Evolutionary conservation across 2,888 invertebrate species (phyloP).

Genomic region (Ophonus ardosiacus): DNA sequence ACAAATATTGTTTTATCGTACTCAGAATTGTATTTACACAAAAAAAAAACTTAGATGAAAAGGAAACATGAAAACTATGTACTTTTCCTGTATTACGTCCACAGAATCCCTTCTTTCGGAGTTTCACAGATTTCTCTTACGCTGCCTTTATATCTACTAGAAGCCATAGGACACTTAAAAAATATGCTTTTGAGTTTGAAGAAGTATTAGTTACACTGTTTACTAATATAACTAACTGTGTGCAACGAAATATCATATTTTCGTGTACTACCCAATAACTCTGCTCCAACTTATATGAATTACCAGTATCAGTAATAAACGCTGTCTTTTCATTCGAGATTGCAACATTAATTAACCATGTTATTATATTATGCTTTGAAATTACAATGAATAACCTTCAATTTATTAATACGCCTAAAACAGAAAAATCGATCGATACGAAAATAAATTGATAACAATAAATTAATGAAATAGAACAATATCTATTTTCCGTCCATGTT

Average conservation of each 20-base stretch:
- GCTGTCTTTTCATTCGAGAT: neutral
- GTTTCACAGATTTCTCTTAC: slow-evolving; percentile 38
- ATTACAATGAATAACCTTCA: neutral
- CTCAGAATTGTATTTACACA: slow-evolving; percentile 16
- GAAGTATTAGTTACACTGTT: slow-evolving; percentile 46
- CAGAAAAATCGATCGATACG: neutral
- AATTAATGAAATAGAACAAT: neutral
- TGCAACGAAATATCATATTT: slow-evolving; percentile 12
- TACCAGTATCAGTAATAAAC: neutral
- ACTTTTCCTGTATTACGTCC: slow-evolving; percentile 35
- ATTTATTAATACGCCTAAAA: neutral
- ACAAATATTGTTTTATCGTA: slow-evolving; percentile 55
- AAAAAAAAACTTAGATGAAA: slow-evolving; percentile 52
- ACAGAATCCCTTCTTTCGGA: slow-evolving; percentile 19
- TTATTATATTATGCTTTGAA: neutral
- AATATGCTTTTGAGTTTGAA: slow-evolving; percentile 46
- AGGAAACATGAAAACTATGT: slow-evolving; percentile 24
- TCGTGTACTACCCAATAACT: neutral
- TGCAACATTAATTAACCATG: neutral
- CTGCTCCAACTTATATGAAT: slow-evolving; percentile 5
- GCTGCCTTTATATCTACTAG: slow-evolving; percentile 38
- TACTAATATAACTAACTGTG: neutral
- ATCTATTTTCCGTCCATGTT: too few species aligned
- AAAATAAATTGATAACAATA: neutral
- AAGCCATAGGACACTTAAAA: slow-evolving; percentile 31